Percentiles rank a stretch among this genome's conserved stretches.
Evolutionary conservation across 2,113 vertebrate species (phyloP).

Genomic region (Spermophilus dauricus): DNA sequence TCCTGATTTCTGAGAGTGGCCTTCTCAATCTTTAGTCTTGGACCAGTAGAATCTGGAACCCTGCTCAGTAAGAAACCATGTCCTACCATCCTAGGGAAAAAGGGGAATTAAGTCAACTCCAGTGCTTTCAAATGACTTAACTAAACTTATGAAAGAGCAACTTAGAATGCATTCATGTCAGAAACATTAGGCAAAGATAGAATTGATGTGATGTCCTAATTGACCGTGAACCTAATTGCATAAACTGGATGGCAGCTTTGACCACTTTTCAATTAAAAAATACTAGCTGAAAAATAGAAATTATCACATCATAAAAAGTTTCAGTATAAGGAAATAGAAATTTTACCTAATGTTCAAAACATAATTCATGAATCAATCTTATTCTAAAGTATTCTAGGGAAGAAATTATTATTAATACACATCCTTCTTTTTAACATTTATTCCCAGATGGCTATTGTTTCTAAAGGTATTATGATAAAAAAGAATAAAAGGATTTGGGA

Average conservation of each 20-base stretch:
- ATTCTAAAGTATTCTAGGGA: not conserved
- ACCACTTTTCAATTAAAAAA: not conserved
- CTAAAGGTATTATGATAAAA: not conserved
- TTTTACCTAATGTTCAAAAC: conserved; percentile 42
- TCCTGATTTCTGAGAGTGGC: not conserved
- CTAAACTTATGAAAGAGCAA: not conserved
- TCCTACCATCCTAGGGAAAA: accelerated
- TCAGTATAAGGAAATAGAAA: conserved; percentile 45
- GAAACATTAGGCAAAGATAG: not conserved
- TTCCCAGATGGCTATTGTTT: not conserved
- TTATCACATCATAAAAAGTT: not conserved
- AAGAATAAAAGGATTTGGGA: not conserved
- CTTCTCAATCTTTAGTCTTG: not conserved
- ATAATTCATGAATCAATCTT: conserved; percentile 9
- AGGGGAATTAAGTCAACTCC: not conserved
- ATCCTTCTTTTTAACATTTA: not conserved
- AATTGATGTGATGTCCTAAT: not conserved
- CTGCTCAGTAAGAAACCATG: not conserved
- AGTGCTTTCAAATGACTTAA: conserved; percentile 9
- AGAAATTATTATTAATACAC: conserved; percentile 29
- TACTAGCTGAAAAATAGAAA: conserved; percentile 26
- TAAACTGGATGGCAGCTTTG: not conserved
- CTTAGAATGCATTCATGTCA: not conserved
- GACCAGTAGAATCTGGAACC: not conserved
- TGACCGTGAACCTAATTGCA: not conserved